Evolutionary conservation across 2,797 vertebrate species (phyloP), one percentile per base, ranked within the genome.

Genomic region (Molossus alvarezi): DNA sequence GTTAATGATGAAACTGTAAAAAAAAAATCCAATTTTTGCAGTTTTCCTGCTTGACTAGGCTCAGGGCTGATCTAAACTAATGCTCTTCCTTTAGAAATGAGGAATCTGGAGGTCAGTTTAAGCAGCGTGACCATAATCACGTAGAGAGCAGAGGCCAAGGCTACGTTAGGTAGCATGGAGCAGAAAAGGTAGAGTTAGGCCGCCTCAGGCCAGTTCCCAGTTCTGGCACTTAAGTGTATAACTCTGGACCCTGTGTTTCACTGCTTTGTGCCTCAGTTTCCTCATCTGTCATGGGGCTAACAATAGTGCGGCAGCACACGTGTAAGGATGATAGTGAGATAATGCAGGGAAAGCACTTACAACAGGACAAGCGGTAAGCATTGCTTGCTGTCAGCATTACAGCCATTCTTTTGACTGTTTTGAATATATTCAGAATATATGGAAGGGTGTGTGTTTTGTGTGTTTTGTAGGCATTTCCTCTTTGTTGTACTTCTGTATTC

Each of bases 1-100:
- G 14, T 76, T 89, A 84, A 77, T 57, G 81, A 91, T 91, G 72
- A 94, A 82, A 69, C 33, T 75, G 1, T 41, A 72, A 53, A 62
- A 37, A 37, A 83, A 33, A 64, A 2, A 48, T 48, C 37, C 6
- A 73, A 8, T 81, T 84, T 94, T 62, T 90, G 33, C 17, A 67
- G 7, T 92, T 55, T 90, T 11, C 71, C 75, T 60, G 27, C 65
- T 95, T 67, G 45, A 45, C 29, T 41, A 23, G 55, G 21, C 79
- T 92, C 14, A 21, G 33, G 23, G 37, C 41, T 79, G 45, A 80
- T 58, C 27, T 57, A 67, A 23, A 76, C 18, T 37, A 55, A 45
- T 20, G 45, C 4, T 76, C 29, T 94, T 57, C 71, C 57, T 95
- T 94, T 71, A 58, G 67, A 83, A 14, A 51, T 53, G 33, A 77